Percentiles rank a stretch among this genome's conserved stretches.
Conservation (phyloP, 2,113 vertebrate genomes). For the Oenanthe melanoleuca region DNA sequence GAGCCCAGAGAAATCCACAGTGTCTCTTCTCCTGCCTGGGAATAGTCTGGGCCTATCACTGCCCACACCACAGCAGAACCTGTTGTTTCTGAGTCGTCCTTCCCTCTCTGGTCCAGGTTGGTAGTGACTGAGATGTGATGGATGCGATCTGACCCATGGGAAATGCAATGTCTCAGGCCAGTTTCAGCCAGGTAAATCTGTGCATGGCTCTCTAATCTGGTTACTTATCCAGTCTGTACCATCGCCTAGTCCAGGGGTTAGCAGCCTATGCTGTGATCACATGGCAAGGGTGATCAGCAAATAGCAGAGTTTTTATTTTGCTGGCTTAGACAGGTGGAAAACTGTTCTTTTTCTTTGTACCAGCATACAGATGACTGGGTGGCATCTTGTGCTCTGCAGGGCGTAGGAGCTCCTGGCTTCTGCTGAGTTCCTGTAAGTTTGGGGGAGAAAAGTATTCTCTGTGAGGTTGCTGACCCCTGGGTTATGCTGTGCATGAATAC, state of each 20-base stretch:
- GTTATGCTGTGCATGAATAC: constrained; percentile 40
- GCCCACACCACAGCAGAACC: neutral
- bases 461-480: constrained; percentile 40
- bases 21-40: neutral
- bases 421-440: neutral
- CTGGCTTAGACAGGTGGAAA: neutral
- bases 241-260: neutral
- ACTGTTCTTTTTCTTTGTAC: neutral
- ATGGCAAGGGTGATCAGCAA: neutral
- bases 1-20: neutral
- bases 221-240: constrained; percentile 27
- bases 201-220: constrained; percentile 61
- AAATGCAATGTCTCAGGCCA: constrained; percentile 64
- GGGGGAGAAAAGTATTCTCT: neutral
- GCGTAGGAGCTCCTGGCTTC: neutral
- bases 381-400: neutral
- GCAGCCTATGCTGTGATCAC: neutral
- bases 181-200: constrained; percentile 52
- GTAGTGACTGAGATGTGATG: constrained; percentile 60
- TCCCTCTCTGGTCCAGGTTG: constrained; percentile 62
- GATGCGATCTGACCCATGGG: constrained; percentile 51
- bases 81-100: constrained; percentile 52
- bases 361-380: neutral
- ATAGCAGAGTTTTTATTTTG: neutral
- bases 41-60: neutral